Evolutionary conservation across 2,888 invertebrate genomes (phyloP).

Genomic region (Amphipyra berbera): DNA sequence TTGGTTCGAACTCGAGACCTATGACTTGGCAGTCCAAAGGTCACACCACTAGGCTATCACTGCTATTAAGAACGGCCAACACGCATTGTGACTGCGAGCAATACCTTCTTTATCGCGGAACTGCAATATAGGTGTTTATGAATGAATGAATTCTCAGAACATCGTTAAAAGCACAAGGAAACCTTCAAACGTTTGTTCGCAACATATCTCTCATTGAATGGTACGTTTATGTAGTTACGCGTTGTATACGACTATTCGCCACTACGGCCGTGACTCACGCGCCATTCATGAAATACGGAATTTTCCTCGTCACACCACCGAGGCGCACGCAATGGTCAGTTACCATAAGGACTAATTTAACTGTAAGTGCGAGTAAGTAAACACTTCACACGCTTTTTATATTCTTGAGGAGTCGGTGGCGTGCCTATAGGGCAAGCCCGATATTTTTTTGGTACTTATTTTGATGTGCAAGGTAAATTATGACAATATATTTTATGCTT

Average conservation of each 20-base stretch:
- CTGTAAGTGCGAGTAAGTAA: not conserved
- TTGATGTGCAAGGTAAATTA: too few species aligned
- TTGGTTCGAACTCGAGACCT: too few species aligned
- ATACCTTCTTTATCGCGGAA: too few species aligned
- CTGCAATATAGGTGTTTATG: too few species aligned
- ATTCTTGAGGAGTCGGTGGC: too few species aligned
- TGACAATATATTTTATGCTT: too few species aligned
- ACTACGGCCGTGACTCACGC: constrained; percentile 48
- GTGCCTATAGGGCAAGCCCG: too few species aligned
- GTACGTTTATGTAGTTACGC: constrained; percentile 16
- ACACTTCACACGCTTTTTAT: not conserved
- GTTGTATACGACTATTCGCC: constrained; percentile 14
- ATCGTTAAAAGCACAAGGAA: constrained; percentile 13
- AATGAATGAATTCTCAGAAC: constrained; percentile 16
- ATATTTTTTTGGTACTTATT: too few species aligned
- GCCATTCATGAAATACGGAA: constrained; percentile 60
- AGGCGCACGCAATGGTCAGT: constrained; percentile 26
- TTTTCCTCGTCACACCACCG: constrained; percentile 1
- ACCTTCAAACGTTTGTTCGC: constrained; percentile 24
- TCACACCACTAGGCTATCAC: too few species aligned
- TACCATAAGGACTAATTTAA: not conserved
- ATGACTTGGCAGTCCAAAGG: too few species aligned
- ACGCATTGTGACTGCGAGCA: too few species aligned
- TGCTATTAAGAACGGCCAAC: too few species aligned
- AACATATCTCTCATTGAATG: constrained; percentile 36